Evolutionary conservation across 1,140 invertebrate genomes (phyloP), one percentile per base, ranked within the genome.

Genomic region (Trichonephila clavata): DNA sequence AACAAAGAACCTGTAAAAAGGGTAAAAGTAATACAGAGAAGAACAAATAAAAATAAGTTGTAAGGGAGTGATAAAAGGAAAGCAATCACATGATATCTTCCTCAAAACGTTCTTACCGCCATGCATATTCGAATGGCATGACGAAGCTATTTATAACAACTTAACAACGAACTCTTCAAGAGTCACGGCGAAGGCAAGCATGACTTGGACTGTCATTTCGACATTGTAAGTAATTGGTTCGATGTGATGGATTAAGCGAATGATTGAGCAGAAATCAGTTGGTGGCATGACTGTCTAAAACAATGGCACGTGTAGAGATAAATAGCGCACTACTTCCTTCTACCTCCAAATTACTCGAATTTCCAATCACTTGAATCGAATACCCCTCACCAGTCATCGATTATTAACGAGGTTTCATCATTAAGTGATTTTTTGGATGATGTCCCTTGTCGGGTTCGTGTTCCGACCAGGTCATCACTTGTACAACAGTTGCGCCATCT

Each of bases 221-320:
- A 39, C 18, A 77, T 32, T 14, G 71, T 18, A 77, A 32, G 24
- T 13, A 77, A 27, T 27, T 77, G 71, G 24, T 77, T 77, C 71
- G 32, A 32, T 27, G 3, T 77, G 71, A 77, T 77, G 14, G 71
- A 77, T 77, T 77, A 39, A 39, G 14, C 18, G 27, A 77, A 77
- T 77, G 71, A 77, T 77, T 77, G 71, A 77, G 71, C 71, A 77
- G 71, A 77, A 77, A 77, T 77, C 14, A 68, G 65, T 68, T 6
- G 27, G 27, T 3, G 7, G 32, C 18, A 39, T 77, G 71, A 77
- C 27, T 27, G 16, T 16, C 14, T 77, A 32, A 77, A 77, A 77
- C 71, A 77, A 77, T 27, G 32, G 71, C 71, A 77, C 71, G 71
- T 77, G 71, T 39, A 32, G 24, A 14, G 7, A 39, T 0, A 39